phyloP scores from a whole-genome alignment of 2,797 vertebrate species.

The Siniperca obscura region DNA sequence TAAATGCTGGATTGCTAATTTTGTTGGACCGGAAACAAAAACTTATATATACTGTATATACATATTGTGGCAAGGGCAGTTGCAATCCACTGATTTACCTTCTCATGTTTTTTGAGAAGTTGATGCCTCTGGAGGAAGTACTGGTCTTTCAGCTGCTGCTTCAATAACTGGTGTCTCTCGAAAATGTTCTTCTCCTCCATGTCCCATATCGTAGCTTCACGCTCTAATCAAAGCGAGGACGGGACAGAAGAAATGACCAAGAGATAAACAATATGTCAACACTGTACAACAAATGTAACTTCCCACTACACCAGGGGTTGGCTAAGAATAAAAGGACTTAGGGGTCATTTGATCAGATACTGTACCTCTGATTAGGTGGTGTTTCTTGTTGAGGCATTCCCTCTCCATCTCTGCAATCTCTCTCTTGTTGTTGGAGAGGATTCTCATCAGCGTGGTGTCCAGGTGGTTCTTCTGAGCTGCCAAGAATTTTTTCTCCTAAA shows the following conservation, averaged over 20 bases:
- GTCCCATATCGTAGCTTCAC: slow-evolving; percentile 92
- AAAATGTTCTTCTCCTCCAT: slow-evolving; percentile 93
- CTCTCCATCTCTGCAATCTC: slow-evolving; percentile 93
- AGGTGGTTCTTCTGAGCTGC: slow-evolving; percentile 87
- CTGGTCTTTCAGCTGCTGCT: slow-evolving; percentile 97
- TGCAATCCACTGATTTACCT: slow-evolving; percentile 81
- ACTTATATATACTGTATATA: no score
- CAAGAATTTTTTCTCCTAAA: slow-evolving; percentile 90
- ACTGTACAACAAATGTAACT: not conserved
- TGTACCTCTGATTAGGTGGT: slow-evolving; percentile 92
- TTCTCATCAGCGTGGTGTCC: slow-evolving; percentile 87
- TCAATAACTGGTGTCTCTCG: slow-evolving; percentile 93
- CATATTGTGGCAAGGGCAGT: no score
- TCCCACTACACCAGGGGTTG: not conserved
- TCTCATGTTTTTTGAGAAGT: slow-evolving; percentile 94
- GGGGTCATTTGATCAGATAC: not conserved
- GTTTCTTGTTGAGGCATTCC: slow-evolving; percentile 91
- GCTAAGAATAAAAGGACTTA: not conserved
- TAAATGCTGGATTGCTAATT: no score
- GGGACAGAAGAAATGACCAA: not conserved
- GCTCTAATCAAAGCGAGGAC: slow-evolving; percentile 80
- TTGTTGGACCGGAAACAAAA: no score
- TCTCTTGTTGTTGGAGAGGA: slow-evolving; percentile 89
- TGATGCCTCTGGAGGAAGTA: slow-evolving; percentile 98
- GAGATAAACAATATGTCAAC: not conserved